Percentiles rank a stretch among this genome's conserved stretches.
Conservation (phyloP, 2,113 vertebrate genomes). For the Salvelinus fontinalis region DNA sequence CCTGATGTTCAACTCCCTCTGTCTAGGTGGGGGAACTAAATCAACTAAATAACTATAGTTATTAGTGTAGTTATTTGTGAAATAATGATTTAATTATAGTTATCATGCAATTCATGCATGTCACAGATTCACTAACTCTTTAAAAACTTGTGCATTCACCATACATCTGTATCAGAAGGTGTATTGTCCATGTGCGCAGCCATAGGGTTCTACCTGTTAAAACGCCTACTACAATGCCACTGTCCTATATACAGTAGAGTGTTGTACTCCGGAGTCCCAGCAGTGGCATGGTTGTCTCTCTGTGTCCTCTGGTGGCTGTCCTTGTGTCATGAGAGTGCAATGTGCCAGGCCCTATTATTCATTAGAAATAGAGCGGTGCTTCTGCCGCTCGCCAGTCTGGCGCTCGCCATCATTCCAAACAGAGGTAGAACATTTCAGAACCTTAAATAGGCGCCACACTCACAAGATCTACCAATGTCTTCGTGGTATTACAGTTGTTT, state of each 20-base stretch:
- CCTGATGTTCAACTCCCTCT: not conserved
- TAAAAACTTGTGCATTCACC: not conserved
- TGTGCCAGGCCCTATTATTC: conserved; percentile 59
- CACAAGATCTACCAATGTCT: conserved; percentile 1
- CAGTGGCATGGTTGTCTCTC: conserved; percentile 26
- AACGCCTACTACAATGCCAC: conserved; percentile 34
- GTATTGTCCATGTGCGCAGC: not conserved
- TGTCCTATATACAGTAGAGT: conserved; percentile 14
- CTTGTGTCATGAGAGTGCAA: conserved; percentile 28
- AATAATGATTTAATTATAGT: not conserved
- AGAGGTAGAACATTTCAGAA: conserved; percentile 63
- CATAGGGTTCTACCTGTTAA: conserved; percentile 61
- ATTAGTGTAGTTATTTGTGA: too few species aligned
- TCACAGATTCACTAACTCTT: not conserved
- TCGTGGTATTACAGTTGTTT: conserved; percentile 18
- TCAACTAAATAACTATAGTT: not conserved
- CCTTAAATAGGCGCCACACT: conserved; percentile 62
- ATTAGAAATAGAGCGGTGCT: conserved; percentile 72
- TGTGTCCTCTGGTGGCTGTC: conserved; percentile 47
- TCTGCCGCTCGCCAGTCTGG: conserved; percentile 21
- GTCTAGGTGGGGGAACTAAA: too few species aligned
- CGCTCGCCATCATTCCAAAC: conserved; percentile 35
- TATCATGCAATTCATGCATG: not conserved
- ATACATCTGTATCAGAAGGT: not conserved
- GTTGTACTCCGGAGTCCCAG: conserved; percentile 26